These are phyloP conservation scores for Zhengitettix transpicula DNA, from an alignment of 2,888 invertebrate species.

Conservation along the genomic window DNA sequence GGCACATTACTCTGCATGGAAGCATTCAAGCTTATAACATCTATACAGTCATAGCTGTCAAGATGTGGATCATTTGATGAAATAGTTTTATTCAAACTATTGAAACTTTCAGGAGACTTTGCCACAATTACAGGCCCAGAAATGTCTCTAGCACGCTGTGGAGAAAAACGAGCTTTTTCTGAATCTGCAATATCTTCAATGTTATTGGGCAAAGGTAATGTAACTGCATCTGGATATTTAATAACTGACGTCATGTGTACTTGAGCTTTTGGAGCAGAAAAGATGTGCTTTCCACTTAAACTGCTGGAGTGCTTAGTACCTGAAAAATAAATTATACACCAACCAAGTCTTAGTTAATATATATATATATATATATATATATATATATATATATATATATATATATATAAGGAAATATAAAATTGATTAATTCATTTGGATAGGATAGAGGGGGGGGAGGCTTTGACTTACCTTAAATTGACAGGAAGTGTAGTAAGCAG, in stretches of 20 bases:
- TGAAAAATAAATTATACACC: too few relatives aligned
- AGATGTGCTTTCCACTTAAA: too few relatives aligned
- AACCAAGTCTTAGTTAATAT: too few relatives aligned
- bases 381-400: too few relatives aligned
- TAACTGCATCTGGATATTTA: constrained; percentile 32
- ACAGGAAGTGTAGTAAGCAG: too few relatives aligned
- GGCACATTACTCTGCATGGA: constrained; percentile 64
- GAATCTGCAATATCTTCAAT: constrained; percentile 43
- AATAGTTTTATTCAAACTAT: not conserved
- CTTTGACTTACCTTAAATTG: too few relatives aligned
- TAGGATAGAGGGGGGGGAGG: too few relatives aligned
- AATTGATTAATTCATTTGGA: too few relatives aligned
- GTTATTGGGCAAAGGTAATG: constrained; percentile 41
- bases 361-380: too few relatives aligned
- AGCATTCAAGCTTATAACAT: constrained; percentile 46
- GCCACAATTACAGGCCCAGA: constrained; percentile 39
- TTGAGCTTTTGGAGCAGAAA: too few relatives aligned
- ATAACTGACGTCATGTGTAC: not conserved
- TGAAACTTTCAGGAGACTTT: constrained; percentile 17
- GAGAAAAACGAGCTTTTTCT: constrained; percentile 47
- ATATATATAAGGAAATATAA: too few relatives aligned
- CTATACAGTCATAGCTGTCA: constrained; percentile 49
- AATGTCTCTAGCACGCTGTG: constrained; percentile 44
- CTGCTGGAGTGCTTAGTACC: too few relatives aligned
- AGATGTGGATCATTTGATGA: constrained; percentile 34